These are phyloP conservation scores for Excalfactoria chinensis DNA, from an alignment of 2,113 vertebrate species.

Conservation along the genomic window DNA sequence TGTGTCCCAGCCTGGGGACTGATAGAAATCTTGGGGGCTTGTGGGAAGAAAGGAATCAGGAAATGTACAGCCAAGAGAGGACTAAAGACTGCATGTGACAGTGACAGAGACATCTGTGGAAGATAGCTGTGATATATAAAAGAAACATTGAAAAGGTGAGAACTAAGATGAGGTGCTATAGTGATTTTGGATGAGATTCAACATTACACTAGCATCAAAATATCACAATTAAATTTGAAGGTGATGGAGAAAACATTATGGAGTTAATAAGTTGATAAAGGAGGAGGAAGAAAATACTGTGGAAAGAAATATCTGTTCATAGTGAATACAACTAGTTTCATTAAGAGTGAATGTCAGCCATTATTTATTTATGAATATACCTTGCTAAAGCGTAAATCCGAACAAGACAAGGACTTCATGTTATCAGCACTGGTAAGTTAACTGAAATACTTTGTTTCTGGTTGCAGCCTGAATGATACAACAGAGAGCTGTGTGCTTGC, in stretches of 20 bases:
- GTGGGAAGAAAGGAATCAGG: neutral
- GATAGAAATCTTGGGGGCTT: neutral
- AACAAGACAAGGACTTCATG: neutral
- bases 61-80: neutral
- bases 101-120: neutral
- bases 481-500: neutral
- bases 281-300: neutral
- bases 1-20: neutral
- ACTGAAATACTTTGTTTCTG: neutral
- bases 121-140: neutral
- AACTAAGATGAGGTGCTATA: neutral
- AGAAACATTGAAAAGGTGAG: neutral
- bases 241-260: neutral
- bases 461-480: neutral
- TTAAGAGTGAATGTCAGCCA: neutral
- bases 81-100: neutral
- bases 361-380: conserved; percentile 27
- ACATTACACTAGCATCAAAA: neutral
- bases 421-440: neutral
- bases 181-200: neutral
- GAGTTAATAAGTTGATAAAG: neutral
- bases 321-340: neutral
- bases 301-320: neutral
- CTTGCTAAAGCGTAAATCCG: conserved; percentile 19
- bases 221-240: neutral